phyloP scores from a whole-genome alignment of 1,140 invertebrate genomes.

The Hypsibius dujardini region DNA sequence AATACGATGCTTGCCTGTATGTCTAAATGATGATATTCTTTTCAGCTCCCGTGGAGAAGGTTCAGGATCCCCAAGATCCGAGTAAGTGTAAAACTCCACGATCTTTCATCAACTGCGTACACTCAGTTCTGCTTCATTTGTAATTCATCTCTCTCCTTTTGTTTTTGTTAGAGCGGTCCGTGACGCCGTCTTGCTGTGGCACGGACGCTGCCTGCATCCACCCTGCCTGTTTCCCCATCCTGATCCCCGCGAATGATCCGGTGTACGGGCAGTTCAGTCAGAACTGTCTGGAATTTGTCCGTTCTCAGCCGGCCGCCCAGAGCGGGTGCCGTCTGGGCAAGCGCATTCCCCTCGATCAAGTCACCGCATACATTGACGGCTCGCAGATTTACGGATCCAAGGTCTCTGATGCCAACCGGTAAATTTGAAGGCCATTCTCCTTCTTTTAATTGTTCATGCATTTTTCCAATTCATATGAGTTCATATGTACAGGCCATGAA shows the following conservation, averaged over 20 bases:
- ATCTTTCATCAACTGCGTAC: slow-evolving; percentile 5
- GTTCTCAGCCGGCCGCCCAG: background rate
- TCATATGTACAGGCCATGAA: background rate
- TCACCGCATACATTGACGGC: slow-evolving; percentile 2
- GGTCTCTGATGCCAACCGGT: background rate
- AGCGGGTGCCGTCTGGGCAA: background rate
- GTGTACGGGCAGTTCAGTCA: background rate
- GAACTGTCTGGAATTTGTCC: slow-evolving; percentile 3
- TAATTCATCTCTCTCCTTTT: background rate
- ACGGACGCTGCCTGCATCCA: slow-evolving; percentile 33
- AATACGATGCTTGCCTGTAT: too few species aligned
- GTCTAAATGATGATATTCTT: background rate
- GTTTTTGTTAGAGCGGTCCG: background rate
- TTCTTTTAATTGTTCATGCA: background rate
- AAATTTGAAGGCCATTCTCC: background rate
- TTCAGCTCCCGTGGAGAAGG: slow-evolving; percentile 13
- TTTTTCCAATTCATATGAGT: background rate
- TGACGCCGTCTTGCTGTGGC: background rate
- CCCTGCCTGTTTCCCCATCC: slow-evolving; percentile 58
- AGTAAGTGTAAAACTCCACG: background rate
- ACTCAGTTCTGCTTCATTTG: background rate
- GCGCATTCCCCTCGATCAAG: background rate
- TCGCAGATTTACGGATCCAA: background rate
- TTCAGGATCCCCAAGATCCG: background rate
- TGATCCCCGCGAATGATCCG: slow-evolving; percentile 28